A percentile compares a stretch with the other conserved stretches of the same genome.
phyloP scores from a whole-genome alignment of 2,113 vertebrate species.

The Hipposideros armiger region DNA sequence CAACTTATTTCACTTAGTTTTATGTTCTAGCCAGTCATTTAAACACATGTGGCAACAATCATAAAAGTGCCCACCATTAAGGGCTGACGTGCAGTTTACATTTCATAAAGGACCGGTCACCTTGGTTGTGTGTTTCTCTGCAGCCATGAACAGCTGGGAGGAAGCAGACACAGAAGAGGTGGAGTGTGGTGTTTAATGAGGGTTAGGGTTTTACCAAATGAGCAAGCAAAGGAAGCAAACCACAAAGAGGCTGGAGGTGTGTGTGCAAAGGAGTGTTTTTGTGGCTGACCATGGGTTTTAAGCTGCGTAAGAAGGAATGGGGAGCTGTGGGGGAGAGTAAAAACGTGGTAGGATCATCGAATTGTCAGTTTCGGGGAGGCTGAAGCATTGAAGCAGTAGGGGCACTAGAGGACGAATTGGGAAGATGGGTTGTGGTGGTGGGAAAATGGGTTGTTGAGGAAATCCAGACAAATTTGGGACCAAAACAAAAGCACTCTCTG shows the following conservation, averaged over 20 bases:
- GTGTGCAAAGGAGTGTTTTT: neutral
- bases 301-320: neutral
- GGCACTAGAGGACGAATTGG: neutral
- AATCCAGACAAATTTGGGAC: neutral
- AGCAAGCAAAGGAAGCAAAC: neutral
- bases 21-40: neutral
- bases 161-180: neutral
- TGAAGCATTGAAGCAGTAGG: neutral
- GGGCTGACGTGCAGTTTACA: neutral
- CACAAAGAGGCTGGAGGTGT: neutral
- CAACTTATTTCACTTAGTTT: slow-evolving; percentile 27
- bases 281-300: neutral
- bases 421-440: neutral
- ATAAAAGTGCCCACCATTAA: neutral
- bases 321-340: neutral
- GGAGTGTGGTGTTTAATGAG: neutral
- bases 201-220: neutral
- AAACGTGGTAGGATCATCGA: neutral
- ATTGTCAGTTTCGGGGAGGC: neutral
- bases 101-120: neutral
- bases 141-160: neutral
- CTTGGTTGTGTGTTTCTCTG: neutral
- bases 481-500: neutral
- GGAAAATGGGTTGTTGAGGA: neutral
- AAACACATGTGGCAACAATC: neutral